Conservation (phyloP, 2,888 invertebrate genomes). For the Anticlea derivata region DNA sequence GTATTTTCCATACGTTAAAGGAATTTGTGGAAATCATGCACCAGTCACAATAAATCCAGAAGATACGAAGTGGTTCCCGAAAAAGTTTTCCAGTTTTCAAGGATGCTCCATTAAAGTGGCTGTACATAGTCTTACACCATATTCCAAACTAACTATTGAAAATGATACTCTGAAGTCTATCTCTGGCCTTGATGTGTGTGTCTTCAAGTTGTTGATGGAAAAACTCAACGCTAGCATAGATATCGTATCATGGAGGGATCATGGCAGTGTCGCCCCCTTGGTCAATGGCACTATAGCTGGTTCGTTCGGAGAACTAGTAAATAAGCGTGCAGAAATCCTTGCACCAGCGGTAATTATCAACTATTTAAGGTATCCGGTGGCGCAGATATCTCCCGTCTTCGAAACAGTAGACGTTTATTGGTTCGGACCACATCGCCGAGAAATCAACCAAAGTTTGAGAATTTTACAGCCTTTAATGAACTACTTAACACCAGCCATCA, state of each 20-base stretch:
- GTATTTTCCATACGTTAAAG: conserved; percentile 52
- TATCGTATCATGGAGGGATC: conserved; percentile 35
- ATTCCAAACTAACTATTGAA: conserved; percentile 33
- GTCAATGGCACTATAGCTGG: conserved; percentile 44
- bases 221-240: conserved; percentile 52
- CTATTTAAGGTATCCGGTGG: conserved; percentile 40
- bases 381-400: conserved; percentile 47
- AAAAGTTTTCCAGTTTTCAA: conserved; percentile 57
- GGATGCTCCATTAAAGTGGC: conserved; percentile 52
- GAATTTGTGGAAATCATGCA: conserved; percentile 47
- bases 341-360: conserved; percentile 46
- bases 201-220: conserved; percentile 42
- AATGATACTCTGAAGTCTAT: conserved; percentile 43
- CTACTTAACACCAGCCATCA: conserved; percentile 39
- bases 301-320: conserved; percentile 45
- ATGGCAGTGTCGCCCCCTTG: conserved; percentile 40
- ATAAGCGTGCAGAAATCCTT: conserved; percentile 51
- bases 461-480: conserved; percentile 52
- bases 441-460: conserved; percentile 52
- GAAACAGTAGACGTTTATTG: conserved; percentile 47
- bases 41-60: conserved; percentile 42
- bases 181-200: conserved; percentile 50
- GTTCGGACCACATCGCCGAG: conserved; percentile 52
- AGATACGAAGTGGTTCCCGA: conserved; percentile 44
- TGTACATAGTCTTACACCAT: conserved; percentile 44